A percentile compares a stretch with the other conserved stretches of the same genome.
These are phyloP conservation scores for Gymnarchus niloticus DNA, from an alignment of 2,113 vertebrate genomes.

Conservation along the genomic window DNA sequence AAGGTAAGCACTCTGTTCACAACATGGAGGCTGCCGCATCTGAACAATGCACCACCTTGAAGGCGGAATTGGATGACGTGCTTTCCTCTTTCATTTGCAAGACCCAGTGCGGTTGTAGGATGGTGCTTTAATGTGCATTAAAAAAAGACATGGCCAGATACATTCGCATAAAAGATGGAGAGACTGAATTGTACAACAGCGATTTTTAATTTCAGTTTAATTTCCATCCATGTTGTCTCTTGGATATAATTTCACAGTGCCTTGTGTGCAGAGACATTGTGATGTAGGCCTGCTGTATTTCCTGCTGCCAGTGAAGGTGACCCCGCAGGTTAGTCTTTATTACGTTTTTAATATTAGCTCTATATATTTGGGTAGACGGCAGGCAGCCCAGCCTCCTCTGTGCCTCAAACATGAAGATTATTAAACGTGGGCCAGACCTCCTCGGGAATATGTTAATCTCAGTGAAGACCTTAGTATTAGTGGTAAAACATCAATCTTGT, in stretches of 20 bases:
- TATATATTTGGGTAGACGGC: constrained; percentile 35
- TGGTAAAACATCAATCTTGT: background rate
- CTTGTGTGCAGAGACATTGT: background rate
- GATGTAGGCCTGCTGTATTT: constrained; percentile 9
- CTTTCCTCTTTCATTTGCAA: background rate
- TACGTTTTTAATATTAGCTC: constrained; percentile 45
- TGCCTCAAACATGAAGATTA: constrained; percentile 18
- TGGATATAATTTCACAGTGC: constrained; percentile 7
- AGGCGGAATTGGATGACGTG: background rate
- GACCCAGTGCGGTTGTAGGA: background rate
- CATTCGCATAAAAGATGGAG: background rate
- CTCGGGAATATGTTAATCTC: constrained; percentile 32
- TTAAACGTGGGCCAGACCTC: constrained; percentile 24
- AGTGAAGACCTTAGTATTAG: constrained; percentile 26
- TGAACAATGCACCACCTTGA: background rate
- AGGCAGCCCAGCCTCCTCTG: constrained; percentile 9
- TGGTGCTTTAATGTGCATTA: background rate
- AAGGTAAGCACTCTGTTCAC: background rate
- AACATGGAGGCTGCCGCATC: background rate
- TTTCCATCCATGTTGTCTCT: constrained; percentile 1
- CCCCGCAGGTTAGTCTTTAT: constrained; percentile 41
- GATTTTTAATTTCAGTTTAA: constrained; percentile 12
- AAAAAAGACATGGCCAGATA: background rate
- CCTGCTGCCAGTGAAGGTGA: constrained; percentile 35
- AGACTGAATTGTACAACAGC: background rate